Evolutionary conservation across 1,140 invertebrate genomes (phyloP).

Genomic region (Zaprionus vittiger): DNA sequence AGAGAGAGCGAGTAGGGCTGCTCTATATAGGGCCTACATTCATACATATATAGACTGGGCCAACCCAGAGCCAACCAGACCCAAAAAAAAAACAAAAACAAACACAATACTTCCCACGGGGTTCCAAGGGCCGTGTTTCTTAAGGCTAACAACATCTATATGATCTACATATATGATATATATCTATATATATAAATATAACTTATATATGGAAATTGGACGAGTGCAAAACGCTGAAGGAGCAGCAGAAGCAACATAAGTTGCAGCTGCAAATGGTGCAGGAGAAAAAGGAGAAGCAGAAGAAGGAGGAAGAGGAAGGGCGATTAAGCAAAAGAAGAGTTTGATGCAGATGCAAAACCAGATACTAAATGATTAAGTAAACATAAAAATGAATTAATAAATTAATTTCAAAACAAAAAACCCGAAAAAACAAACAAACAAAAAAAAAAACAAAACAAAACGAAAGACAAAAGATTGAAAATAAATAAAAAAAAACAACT

Average conservation of each 20-base stretch:
- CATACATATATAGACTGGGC: conserved; percentile 23
- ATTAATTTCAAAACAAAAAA: conserved; percentile 48
- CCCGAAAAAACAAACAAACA: conserved; percentile 23
- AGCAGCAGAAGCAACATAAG: not conserved
- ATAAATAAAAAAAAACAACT: conserved; percentile 53
- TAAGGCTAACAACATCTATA: conserved; percentile 23
- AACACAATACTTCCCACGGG: conserved; percentile 28
- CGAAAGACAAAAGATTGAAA: conserved; percentile 48
- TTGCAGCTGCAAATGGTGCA: no score
- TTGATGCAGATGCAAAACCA: conserved; percentile 24
- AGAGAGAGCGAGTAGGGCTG: conserved; percentile 1
- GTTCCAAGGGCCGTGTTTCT: conserved; percentile 34
- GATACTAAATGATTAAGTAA: conserved; percentile 54
- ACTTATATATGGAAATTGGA: conserved; percentile 27
- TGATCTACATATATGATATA: conserved; percentile 20
- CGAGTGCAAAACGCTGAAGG: conserved; percentile 16
- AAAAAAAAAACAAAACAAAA: conserved; percentile 33
- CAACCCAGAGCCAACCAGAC: conserved; percentile 24
- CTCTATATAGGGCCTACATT: not conserved
- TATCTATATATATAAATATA: conserved; percentile 29
- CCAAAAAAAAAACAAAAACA: conserved; percentile 3
- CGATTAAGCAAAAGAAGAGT: conserved; percentile 30
- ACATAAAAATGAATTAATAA: conserved; percentile 47
- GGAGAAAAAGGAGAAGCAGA: not conserved
- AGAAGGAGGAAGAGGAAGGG: not conserved